Percentiles rank a stretch among this genome's conserved stretches.
phyloP scores from a whole-genome alignment of 2,888 invertebrate genomes.

The Thelaira solivaga region DNA sequence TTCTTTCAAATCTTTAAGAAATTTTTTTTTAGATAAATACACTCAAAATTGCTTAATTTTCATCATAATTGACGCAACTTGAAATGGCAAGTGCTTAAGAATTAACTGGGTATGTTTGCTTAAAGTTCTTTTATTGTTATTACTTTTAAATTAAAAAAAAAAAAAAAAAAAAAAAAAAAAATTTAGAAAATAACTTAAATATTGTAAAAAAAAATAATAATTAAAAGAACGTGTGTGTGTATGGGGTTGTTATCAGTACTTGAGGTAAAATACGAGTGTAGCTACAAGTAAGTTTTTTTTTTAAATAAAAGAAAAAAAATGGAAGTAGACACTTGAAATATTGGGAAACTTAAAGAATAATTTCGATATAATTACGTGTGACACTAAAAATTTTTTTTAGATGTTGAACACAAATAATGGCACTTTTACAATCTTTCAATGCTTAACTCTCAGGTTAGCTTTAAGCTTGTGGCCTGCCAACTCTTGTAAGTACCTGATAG shows the following conservation, averaged over 20 bases:
- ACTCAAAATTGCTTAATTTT: conserved; percentile 8
- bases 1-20: not conserved
- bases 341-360: conserved; percentile 28
- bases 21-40: not conserved
- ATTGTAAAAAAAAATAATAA: conserved; percentile 9
- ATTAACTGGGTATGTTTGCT: not conserved
- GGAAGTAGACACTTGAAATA: conserved; percentile 32
- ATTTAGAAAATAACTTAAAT: not conserved
- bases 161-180: conserved; percentile 13
- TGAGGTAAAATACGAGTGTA: too few relatives aligned
- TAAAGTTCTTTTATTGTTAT: not conserved
- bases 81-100: conserved; percentile 37
- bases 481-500: too few relatives aligned
- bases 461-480: too few relatives aligned
- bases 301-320: not conserved
- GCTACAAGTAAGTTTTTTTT: too few relatives aligned
- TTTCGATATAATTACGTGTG: conserved; percentile 59
- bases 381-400: conserved; percentile 65
- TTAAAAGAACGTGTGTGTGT: too few relatives aligned
- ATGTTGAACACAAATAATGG: too few relatives aligned
- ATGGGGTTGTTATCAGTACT: conserved; percentile 53
- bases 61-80: conserved; percentile 44
- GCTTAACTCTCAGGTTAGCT: too few relatives aligned
- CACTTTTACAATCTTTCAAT: too few relatives aligned
- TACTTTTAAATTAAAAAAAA: not conserved